Conservation (phyloP, 2,113 vertebrate species). For the Bothrops jararaca region DNA sequence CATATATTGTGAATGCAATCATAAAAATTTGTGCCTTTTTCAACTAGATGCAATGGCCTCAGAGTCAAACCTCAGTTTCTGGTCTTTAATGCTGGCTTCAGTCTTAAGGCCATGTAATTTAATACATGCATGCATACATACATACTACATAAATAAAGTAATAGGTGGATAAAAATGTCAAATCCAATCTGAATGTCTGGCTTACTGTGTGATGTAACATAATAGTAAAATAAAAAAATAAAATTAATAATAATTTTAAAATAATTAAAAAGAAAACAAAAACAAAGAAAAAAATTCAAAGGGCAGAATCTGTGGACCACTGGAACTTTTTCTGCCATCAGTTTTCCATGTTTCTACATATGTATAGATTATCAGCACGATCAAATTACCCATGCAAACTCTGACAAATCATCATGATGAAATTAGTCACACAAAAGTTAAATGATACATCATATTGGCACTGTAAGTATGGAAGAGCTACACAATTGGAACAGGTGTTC, state of each 20-base stretch:
- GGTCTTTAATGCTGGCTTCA: neutral
- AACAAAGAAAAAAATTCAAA: neutral
- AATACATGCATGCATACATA: neutral
- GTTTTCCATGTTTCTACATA: neutral
- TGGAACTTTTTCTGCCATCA: neutral
- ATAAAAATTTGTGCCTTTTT: neutral
- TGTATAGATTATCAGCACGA: neutral
- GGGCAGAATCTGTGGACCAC: neutral
- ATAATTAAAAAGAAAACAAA: neutral
- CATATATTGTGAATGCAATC: neutral
- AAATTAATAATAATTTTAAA: neutral
- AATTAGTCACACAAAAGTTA: neutral
- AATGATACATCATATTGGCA: neutral
- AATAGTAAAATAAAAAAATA: neutral
- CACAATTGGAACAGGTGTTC: neutral
- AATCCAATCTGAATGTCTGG: neutral
- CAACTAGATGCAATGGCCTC: neutral
- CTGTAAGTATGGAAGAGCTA: neutral
- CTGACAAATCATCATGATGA: neutral
- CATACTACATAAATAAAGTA: neutral
- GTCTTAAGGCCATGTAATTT: neutral
- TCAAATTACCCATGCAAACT: neutral
- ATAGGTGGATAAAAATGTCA: neutral
- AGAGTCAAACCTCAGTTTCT: neutral
- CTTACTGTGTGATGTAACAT: neutral